Base-by-base conservation (phyloP, 2,888 invertebrate genomes). In the Physocephala rufipes region DNA sequence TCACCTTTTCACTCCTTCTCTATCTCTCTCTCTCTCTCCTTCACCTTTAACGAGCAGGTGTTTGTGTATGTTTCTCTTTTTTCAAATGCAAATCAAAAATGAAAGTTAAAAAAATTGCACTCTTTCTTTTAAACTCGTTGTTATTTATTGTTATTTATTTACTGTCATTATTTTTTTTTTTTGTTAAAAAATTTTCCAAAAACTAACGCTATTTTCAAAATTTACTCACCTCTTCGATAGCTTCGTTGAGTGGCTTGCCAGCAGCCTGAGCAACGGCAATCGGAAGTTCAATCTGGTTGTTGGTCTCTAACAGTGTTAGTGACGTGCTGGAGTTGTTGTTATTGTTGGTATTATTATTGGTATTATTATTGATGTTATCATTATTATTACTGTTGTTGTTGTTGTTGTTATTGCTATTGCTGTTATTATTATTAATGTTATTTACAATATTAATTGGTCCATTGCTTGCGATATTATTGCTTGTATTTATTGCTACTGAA, bases 211-310 rank as follows among this genome's bases (percentile, higher is more conserved):
- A 15, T 62, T 21, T 62, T 45, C 15, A 26, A 21, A 24, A 28
- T 53, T 63, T 47, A 76, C 81, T 77, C 75, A 86, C 86, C 83
- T 86, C 84, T 73, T 86, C 84, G 76, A 86, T 84, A 58, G 85
- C 86, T 77, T 86, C 86, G 62, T 79, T 81, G 26, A 86, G 80
- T 24, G 86, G 83, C 78, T 84, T 85, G 36, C 86, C 86, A 72
- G 82, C 81, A 73, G 83, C 82, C 76, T 86, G 85, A 19, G 86
- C 84, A 77, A 85, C 81, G 72, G 84, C 82, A 74, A 86, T 82
- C 67, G 86, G 83, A 68, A 86, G 80, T 79, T 86, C 86, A 26
- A 43, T 51, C 30, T 68, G 68, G 36, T 66, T 66, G 62, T 49
- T 68, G n/a, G 19, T 62, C 3, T 68, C 68, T 36, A 61, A 58